Evolutionary conservation across 2,113 vertebrate species (phyloP).

Genomic region (Melospiza georgiana): DNA sequence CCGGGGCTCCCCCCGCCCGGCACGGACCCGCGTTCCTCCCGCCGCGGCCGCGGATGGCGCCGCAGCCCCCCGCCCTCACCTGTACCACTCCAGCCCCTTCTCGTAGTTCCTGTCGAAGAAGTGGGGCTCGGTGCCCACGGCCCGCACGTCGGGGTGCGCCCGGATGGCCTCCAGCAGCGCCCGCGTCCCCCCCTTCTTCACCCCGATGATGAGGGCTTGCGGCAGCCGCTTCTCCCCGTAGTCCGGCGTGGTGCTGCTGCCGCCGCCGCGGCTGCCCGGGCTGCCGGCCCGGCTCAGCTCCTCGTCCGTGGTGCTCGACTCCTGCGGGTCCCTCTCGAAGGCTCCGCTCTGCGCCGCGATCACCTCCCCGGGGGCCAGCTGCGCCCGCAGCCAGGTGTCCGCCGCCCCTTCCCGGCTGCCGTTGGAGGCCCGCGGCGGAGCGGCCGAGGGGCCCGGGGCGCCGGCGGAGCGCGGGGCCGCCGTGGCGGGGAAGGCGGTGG

Average conservation of each 20-base stretch:
- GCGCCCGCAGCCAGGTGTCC: constrained; percentile 75
- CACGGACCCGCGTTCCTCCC: too few species aligned
- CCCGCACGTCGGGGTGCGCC: constrained; percentile 94
- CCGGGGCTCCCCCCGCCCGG: neutral
- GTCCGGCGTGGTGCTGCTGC: constrained; percentile 85
- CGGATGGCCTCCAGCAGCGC: constrained; percentile 94
- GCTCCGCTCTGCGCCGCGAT: constrained; percentile 72
- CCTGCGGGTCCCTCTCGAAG: constrained; percentile 79
- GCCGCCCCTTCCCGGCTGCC: constrained; percentile 26
- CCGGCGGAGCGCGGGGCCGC: too few species aligned
- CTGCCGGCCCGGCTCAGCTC: constrained; percentile 73
- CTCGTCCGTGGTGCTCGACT: constrained; percentile 87
- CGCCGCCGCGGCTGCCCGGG: constrained; percentile 38
- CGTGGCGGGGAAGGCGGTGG: too few species aligned
- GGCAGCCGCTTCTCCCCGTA: constrained; percentile 94
- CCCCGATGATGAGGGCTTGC: constrained; percentile 95
- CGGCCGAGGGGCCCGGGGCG: neutral
- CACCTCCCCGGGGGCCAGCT: constrained; percentile 76
- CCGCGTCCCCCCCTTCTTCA: constrained; percentile 96
- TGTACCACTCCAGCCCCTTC: constrained; percentile 96
- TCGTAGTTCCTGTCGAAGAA: constrained; percentile 99
- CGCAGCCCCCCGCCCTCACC: constrained; percentile 76
- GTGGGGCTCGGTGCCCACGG: constrained; percentile 95
- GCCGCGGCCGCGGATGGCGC: neutral
- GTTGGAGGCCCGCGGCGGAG: neutral